Percentiles rank a stretch among this genome's conserved stretches.
Evolutionary conservation across 2,888 invertebrate genomes (phyloP).

Genomic region (Diplolepis rosae): DNA sequence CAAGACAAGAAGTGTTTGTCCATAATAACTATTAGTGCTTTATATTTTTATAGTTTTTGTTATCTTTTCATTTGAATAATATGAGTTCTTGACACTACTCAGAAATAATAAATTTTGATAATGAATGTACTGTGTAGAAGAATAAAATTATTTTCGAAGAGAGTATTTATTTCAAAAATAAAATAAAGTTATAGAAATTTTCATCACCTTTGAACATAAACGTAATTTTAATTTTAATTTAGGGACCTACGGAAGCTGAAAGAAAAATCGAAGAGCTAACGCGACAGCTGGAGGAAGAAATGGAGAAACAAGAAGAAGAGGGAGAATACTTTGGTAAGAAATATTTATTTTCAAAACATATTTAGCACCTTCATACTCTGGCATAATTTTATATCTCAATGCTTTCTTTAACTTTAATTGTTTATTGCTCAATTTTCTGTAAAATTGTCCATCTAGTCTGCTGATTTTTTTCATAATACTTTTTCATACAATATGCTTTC

Average conservation of each 20-base stretch:
- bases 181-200: too few species aligned
- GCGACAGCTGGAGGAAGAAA: conserved; percentile 93
- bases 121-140: neutral
- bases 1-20: neutral
- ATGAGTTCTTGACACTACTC: neutral
- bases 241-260: conserved; percentile 93
- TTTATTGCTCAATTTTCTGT: too few species aligned
- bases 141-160: neutral
- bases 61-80: neutral
- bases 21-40: neutral
- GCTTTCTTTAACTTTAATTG: too few species aligned
- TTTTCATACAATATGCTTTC: too few species aligned
- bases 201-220: neutral
- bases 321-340: conserved; percentile 95
- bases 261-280: conserved; percentile 95
- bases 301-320: conserved; percentile 95
- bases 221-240: conserved; percentile 4
- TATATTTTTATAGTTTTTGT: too few species aligned
- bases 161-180: too few species aligned
- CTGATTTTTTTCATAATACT: too few species aligned
- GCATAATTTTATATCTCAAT: neutral
- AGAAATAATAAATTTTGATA: neutral
- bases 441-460: too few species aligned
- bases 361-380: neutral
- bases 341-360: neutral